Evolutionary conservation across 2,113 vertebrate genomes (phyloP).

Genomic region (Nicator chloris): DNA sequence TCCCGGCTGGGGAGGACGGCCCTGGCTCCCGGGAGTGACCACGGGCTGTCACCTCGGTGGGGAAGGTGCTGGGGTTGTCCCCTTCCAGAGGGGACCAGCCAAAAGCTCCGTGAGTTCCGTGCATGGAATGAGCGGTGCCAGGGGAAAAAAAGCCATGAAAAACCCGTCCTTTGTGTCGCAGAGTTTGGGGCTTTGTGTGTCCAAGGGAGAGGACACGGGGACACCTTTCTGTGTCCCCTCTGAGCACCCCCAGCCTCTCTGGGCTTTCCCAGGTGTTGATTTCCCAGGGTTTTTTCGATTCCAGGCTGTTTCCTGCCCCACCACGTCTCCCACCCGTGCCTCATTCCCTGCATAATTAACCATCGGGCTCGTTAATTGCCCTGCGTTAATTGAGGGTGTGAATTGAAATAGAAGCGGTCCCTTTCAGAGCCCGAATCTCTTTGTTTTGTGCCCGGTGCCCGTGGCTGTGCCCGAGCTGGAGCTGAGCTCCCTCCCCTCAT

Average conservation of each 20-base stretch:
- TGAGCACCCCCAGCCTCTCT: neutral
- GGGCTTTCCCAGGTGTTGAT: rapidly evolving
- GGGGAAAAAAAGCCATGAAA: rapidly evolving
- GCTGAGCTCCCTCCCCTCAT: neutral
- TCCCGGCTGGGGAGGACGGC: neutral
- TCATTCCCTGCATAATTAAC: neutral
- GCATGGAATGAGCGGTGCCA: rapidly evolving
- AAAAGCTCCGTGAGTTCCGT: rapidly evolving
- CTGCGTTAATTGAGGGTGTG: neutral
- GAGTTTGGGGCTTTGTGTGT: rapidly evolving
- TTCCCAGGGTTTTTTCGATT: neutral
- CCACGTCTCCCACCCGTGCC: neutral
- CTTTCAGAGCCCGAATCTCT: neutral
- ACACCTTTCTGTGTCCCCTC: neutral
- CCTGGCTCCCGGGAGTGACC: neutral
- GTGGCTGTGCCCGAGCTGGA: neutral
- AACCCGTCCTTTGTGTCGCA: neutral
- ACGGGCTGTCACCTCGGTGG: neutral
- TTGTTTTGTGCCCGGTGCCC: neutral
- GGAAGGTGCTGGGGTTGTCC: neutral
- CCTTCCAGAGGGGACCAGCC: rapidly evolving
- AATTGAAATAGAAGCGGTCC: neutral
- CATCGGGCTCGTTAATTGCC: neutral
- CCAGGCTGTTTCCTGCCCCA: neutral
- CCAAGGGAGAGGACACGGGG: rapidly evolving